Conservation (phyloP, 2,888 invertebrate species). For the Drosophila mettleri region DNA sequence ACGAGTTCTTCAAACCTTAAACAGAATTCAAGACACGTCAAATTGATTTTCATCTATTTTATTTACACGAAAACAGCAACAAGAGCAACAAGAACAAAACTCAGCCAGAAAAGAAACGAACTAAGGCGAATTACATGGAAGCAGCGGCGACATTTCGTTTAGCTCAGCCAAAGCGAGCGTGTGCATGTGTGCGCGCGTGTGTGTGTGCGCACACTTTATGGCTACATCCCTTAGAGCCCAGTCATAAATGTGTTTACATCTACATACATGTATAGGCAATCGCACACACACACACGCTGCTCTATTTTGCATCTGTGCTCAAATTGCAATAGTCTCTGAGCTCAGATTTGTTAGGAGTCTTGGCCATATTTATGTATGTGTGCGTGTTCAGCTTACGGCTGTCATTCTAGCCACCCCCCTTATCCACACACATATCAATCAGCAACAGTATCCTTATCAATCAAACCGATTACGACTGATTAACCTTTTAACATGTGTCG, state of each 20-base stretch:
- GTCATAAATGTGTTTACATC: slow-evolving; percentile 50
- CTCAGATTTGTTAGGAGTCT: slow-evolving; percentile 8
- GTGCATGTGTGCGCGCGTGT: slow-evolving; percentile 24
- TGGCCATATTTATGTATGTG: background rate
- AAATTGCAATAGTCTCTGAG: slow-evolving; percentile 36
- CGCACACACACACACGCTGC: slow-evolving; percentile 13
- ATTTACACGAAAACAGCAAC: slow-evolving; percentile 60
- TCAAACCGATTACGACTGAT: slow-evolving; percentile 24
- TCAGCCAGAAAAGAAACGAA: slow-evolving; percentile 32
- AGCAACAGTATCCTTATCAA: slow-evolving; percentile 35
- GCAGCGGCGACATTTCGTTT: slow-evolving; percentile 61
- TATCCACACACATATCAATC: slow-evolving; percentile 36
- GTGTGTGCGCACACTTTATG: slow-evolving; percentile 6
- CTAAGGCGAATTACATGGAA: slow-evolving; percentile 67
- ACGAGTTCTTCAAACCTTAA: slow-evolving; percentile 78
- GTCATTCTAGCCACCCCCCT: background rate
- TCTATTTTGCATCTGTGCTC: slow-evolving; percentile 43
- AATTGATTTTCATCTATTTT: slow-evolving; percentile 79
- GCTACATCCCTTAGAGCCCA: slow-evolving; percentile 38
- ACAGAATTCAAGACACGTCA: slow-evolving; percentile 78
- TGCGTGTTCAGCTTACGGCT: background rate
- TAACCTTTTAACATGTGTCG: slow-evolving; percentile 41
- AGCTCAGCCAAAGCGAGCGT: slow-evolving; percentile 11
- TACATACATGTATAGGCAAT: slow-evolving; percentile 23
- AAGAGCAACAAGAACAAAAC: slow-evolving; percentile 12